A percentile compares a stretch with the other conserved stretches of the same genome.
These are phyloP conservation scores for Megamerina dolium DNA, from an alignment of 2,888 invertebrate species.

Conservation along the genomic window DNA sequence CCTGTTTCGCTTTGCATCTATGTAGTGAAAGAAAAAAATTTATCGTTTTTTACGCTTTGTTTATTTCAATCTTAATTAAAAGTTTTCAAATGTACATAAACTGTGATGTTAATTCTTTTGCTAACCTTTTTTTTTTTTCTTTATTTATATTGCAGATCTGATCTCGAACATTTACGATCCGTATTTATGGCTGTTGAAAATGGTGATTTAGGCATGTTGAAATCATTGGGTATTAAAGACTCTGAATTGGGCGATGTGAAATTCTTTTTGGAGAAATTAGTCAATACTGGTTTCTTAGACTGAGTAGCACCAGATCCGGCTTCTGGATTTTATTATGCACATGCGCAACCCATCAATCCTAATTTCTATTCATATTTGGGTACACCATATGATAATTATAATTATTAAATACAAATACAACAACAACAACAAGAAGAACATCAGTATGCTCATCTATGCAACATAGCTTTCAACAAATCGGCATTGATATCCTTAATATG, in stretches of 20 bases:
- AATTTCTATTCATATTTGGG: conserved; percentile 65
- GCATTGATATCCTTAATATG: not conserved
- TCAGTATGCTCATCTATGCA: not conserved
- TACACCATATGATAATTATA: conserved; percentile 53
- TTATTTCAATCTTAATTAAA: too few species aligned
- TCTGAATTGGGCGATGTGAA: conserved; percentile 92
- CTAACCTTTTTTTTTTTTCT: too few species aligned
- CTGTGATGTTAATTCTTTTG: too few species aligned
- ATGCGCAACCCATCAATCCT: conserved; percentile 61
- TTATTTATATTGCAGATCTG: conserved; percentile 75
- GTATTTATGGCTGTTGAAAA: conserved; percentile 95
- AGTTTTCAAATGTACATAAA: too few species aligned
- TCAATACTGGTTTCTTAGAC: conserved; percentile 93
- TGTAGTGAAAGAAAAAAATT: too few species aligned
- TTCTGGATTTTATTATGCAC: conserved; percentile 66
- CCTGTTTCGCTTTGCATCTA: too few species aligned
- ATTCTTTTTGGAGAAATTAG: conserved; percentile 92
- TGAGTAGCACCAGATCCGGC: conserved; percentile 71
- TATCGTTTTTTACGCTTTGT: too few species aligned
- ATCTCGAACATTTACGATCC: conserved; percentile 85
- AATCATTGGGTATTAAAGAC: conserved; percentile 90
- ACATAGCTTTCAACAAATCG: not conserved
- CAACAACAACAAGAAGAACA: conserved; percentile 6
- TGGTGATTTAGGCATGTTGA: conserved; percentile 88
- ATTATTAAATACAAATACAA: conserved; percentile 31